Conservation (phyloP, 2,797 vertebrate species). For the Lagocephalus sceleratus region DNA sequence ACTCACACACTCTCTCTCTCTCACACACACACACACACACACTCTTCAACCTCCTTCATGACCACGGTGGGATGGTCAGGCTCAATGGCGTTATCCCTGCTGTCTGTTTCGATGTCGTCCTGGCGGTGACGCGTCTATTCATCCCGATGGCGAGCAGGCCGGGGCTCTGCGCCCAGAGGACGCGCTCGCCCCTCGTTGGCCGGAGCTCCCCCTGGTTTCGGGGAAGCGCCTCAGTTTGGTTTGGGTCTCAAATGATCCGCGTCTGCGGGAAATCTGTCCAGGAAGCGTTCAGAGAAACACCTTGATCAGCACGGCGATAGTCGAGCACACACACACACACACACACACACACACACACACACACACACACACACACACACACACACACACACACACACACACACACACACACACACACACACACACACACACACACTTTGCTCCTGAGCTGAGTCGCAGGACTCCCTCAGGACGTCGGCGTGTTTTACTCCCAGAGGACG, state of each 20-base stretch:
- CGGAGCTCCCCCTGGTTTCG: constrained; percentile 5
- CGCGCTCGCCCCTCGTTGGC: constrained; percentile 6
- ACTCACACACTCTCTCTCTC: no score
- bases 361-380: no score
- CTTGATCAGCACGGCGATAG: background rate
- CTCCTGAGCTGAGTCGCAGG: no score
- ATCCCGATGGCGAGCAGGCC: constrained; percentile 5
- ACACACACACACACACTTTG: no score
- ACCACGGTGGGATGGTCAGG: constrained; percentile 52
- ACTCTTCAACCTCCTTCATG: no score
- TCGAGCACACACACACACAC: no score
- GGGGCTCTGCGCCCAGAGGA: no score
- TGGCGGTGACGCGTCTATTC: constrained; percentile 43
- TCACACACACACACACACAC: background rate
- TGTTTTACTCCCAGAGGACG: no score
- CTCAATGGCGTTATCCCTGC: constrained; percentile 58
- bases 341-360: no score
- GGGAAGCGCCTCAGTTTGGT: constrained; percentile 4
- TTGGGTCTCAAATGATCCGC: constrained; percentile 4
- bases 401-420: no score
- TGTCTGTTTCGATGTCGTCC: constrained; percentile 63
- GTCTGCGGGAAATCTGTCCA: background rate
- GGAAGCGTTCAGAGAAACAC: background rate
- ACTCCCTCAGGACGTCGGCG: no score
- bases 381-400: no score